phyloP scores from a whole-genome alignment of 2,113 vertebrate species.

The Casuarius casuarius region DNA sequence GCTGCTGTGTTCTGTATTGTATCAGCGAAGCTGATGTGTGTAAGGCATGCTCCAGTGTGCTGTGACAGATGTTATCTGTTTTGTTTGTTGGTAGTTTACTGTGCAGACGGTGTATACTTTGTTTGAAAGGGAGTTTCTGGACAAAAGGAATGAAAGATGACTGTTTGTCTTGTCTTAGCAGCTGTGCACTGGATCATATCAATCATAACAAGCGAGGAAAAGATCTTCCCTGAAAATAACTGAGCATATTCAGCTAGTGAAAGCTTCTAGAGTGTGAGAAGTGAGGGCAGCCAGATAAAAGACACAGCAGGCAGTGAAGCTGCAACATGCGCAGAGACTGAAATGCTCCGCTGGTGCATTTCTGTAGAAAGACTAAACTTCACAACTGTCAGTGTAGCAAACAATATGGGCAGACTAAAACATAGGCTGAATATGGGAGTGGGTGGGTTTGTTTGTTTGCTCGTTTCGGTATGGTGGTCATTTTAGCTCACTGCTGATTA shows the following conservation, averaged over 20 bases:
- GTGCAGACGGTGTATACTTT: fast-evolving
- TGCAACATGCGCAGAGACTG: neutral
- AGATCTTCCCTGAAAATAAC: neutral
- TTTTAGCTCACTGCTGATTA: neutral
- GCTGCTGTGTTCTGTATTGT: neutral
- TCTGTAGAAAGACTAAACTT: neutral
- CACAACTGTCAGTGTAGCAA: fast-evolving
- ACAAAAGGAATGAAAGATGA: neutral
- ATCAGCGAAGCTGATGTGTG: neutral
- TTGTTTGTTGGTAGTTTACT: neutral
- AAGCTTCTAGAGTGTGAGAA: neutral
- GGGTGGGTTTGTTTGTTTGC: neutral
- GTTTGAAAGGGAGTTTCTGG: neutral
- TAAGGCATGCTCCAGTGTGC: neutral
- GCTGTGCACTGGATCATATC: neutral
- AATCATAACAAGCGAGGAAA: neutral
- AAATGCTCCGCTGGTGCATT: neutral
- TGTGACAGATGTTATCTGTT: neutral
- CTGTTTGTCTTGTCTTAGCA: neutral
- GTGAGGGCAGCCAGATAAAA: neutral
- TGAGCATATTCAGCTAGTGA: neutral
- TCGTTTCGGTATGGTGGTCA: neutral
- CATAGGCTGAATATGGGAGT: neutral
- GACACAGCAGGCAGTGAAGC: neutral
- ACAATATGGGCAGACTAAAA: neutral